Evolutionary conservation across 2,113 vertebrate genomes (phyloP), one percentile per base, ranked within the genome.

Genomic region (Mus spicilegus): DNA sequence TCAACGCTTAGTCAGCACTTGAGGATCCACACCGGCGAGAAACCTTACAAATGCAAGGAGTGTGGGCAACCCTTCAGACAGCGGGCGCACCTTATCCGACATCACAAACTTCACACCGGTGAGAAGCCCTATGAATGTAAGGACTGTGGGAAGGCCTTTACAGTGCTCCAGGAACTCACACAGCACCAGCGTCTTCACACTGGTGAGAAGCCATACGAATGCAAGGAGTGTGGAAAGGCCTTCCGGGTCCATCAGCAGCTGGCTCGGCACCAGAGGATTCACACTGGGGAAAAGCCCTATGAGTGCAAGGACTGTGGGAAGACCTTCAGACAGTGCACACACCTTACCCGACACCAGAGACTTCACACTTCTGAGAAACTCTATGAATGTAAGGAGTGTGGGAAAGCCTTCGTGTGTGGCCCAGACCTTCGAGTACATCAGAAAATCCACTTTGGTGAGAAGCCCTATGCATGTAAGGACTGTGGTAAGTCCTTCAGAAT

Each of bases 261-360:
- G 58, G 97, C 97, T 67, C 95, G 97, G 39, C 98, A 98, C 49
- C 98, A 98, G 94, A 96, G 98, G 90, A 95, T 98, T 69, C 98
- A 98, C 85, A 98, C 98, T 30, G 98, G 98, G 3, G 98, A 98
- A 90, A 98, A 98, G 30, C 98, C 98, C 20, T 98, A 98, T 12
- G 97, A 95, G 10, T 98, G 98, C 93, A 97, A 98, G 96, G 90
- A 98, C 93, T 98, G 98, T 81, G 97, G 97, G 13, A 98, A 98
- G 94, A 95, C 97, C 24, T 98, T 98, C 58, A 95, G 97, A 69
- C 96, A 97, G 69, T 97, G 97, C 51, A 97, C 98, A 84, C 97
- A 98, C 70, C 97, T 98, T 42, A 96, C 97, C 69, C 96, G 97
- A 54, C 98, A 98, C 75, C 97, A 97, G 80, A 97, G 98, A 90